phyloP scores from a whole-genome alignment of 2,888 invertebrate genomes.

The Icerya purchasi region DNA sequence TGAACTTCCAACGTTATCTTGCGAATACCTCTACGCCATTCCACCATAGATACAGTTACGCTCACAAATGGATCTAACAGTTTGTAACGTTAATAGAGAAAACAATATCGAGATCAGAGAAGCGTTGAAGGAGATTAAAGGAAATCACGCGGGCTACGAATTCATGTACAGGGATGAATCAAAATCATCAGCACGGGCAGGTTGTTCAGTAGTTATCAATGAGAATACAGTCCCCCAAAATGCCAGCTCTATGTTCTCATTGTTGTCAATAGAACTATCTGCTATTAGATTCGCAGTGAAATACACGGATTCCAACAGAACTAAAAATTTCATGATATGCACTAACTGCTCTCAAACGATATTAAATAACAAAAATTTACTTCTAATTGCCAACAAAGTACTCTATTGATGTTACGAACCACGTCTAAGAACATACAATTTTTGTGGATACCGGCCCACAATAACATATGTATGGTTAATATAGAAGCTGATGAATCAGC shows the following conservation, averaged over 20 bases:
- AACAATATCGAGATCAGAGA: not conserved
- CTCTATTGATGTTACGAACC: no score
- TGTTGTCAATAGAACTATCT: not conserved
- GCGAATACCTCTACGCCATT: not conserved
- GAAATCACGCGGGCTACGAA: not conserved
- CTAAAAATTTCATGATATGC: not conserved
- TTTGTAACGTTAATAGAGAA: not conserved
- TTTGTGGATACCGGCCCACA: not conserved
- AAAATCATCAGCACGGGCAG: not conserved
- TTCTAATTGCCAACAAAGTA: no score
- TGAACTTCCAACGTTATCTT: no score
- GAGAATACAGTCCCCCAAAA: not conserved
- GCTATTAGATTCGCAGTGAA: no score
- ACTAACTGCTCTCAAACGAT: no score
- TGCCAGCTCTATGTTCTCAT: not conserved
- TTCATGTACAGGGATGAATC: not conserved
- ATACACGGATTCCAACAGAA: no score
- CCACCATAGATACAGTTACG: not conserved
- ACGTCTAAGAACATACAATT: no score
- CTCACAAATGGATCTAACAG: not conserved
- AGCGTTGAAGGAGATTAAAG: not conserved
- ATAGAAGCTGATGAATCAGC: not conserved
- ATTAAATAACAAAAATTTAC: no score
- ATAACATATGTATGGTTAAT: not conserved
- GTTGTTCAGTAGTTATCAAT: not conserved